A percentile compares a stretch with the other conserved stretches of the same genome.
phyloP scores from a whole-genome alignment of 1,140 invertebrate genomes.

The Drosophila yakuba region DNA sequence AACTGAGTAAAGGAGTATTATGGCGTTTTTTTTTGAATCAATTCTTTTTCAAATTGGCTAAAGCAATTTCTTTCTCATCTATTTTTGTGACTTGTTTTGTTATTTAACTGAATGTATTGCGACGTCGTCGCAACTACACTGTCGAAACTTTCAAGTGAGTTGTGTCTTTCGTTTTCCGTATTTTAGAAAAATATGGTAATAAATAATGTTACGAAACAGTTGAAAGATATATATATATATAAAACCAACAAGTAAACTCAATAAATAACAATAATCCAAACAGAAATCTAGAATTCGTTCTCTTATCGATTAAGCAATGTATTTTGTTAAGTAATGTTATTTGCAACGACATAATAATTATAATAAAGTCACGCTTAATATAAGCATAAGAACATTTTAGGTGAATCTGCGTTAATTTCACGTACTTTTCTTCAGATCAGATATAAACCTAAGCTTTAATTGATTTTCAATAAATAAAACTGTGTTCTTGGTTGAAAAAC shows the following conservation, averaged over 20 bases:
- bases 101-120: not conserved
- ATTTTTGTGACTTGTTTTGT: slow-evolving; percentile 11
- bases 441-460: slow-evolving; percentile 18
- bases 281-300: slow-evolving; percentile 1
- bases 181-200: not conserved
- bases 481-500: slow-evolving; percentile 22
- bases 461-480: slow-evolving; percentile 10
- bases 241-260: slow-evolving; percentile 4
- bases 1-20: slow-evolving; percentile 85
- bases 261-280: slow-evolving; percentile 15
- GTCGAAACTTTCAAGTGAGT: slow-evolving; percentile 5
- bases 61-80: slow-evolving; percentile 9
- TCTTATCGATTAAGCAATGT: slow-evolving; percentile 29
- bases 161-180: not conserved
- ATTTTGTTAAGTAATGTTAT: slow-evolving; percentile 46
- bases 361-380: slow-evolving; percentile 33
- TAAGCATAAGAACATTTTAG: slow-evolving; percentile 37
- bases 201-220: not conserved
- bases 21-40: slow-evolving; percentile 81
- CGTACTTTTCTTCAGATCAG: slow-evolving; percentile 24
- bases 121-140: slow-evolving; percentile 17
- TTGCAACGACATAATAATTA: slow-evolving; percentile 36
- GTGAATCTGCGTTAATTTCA: slow-evolving; percentile 19
- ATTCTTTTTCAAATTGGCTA: slow-evolving; percentile 32
- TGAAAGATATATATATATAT: not conserved